Conservation (phyloP, 2,797 vertebrate genomes). For the Oceanodroma leucorhoa region DNA sequence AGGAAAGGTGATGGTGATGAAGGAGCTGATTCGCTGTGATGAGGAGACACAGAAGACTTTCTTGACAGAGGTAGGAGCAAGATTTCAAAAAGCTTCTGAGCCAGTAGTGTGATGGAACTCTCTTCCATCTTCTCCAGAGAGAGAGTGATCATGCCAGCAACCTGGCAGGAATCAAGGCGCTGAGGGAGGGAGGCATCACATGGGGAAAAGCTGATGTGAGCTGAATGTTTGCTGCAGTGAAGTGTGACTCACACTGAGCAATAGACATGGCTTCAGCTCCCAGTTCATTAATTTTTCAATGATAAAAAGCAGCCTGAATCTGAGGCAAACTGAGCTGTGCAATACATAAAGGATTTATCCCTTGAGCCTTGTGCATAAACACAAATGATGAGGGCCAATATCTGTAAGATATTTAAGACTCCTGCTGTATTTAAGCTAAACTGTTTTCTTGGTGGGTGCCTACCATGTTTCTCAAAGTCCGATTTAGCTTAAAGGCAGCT, state of each 20-base stretch:
- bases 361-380: conserved; percentile 29
- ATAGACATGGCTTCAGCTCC: not conserved
- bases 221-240: conserved; percentile 14
- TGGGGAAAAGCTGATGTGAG: not conserved
- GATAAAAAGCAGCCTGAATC: conserved; percentile 28
- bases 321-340: conserved; percentile 25
- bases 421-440: not conserved
- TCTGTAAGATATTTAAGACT: not conserved
- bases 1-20: conserved; percentile 97
- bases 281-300: conserved; percentile 60
- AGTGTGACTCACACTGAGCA: conserved; percentile 21
- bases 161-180: not conserved
- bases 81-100: not conserved
- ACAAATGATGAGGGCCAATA: not conserved
- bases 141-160: not conserved
- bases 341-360: conserved; percentile 24
- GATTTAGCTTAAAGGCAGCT: not conserved
- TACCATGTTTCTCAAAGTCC: not conserved
- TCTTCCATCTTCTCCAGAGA: not conserved
- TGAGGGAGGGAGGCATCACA: not conserved
- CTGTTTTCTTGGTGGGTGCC: not conserved
- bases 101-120: not conserved
- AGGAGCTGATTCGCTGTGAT: conserved; percentile 93
- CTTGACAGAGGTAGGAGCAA: conserved; percentile 85
- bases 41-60: conserved; percentile 96